Conservation (phyloP, 2,113 vertebrate genomes). For the Glaucomys volans region DNA sequence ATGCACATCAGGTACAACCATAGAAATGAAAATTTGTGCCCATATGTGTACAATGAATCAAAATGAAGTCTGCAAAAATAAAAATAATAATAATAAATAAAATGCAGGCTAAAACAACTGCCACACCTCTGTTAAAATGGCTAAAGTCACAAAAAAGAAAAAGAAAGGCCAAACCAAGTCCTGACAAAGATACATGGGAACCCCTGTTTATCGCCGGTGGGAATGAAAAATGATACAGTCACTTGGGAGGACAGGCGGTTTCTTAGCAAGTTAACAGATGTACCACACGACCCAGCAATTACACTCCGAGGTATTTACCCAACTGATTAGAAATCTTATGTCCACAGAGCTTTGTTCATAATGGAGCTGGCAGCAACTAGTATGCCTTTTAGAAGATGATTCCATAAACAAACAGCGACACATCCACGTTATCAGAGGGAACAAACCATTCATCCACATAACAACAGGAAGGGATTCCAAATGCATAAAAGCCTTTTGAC, state of each 20-base stretch:
- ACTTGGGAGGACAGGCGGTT: neutral
- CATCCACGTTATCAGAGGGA: neutral
- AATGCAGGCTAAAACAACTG: neutral
- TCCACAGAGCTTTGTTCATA: neutral
- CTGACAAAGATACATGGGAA: neutral
- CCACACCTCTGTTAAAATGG: neutral
- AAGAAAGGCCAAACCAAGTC: neutral
- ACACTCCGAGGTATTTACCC: neutral
- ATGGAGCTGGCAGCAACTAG: neutral
- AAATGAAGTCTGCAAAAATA: no score
- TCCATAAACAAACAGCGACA: neutral
- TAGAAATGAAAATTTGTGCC: no score
- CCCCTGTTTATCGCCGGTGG: neutral
- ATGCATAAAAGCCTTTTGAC: neutral
- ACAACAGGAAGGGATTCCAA: neutral
- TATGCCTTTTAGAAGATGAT: neutral
- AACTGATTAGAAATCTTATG: conserved; percentile 11
- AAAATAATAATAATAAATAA: no score
- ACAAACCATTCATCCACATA: neutral
- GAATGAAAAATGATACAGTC: neutral
- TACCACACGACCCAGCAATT: neutral
- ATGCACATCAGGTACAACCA: no score
- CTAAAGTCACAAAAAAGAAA: no score
- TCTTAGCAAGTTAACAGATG: neutral
- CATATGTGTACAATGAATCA: no score